Base-by-base conservation (phyloP, 2,113 vertebrate genomes). In the Datnioides undecimradiatus region DNA sequence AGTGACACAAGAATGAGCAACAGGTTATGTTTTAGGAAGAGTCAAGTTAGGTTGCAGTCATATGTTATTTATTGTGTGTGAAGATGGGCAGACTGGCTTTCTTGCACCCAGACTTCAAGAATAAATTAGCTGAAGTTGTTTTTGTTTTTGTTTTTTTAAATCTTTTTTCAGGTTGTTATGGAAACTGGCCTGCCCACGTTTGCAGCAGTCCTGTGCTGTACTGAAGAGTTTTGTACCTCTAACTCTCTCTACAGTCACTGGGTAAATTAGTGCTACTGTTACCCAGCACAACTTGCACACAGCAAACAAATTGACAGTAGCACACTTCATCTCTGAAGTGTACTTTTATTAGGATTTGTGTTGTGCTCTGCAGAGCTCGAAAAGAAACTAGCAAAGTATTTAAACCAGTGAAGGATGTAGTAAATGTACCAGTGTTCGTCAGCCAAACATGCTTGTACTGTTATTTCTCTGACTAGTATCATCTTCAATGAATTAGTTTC, bases 161-260 rank as follows among this genome's bases (percentile, higher is more conserved):
- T 49, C 25, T 19, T 58, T 73, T 63, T 69, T 58, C 57, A 75
- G 46, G 87, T 91, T 93, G 89, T 88, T 84, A 91, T 93, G 86
- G 89, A 88, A 90, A 91, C 91, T 85, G 81, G 73, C 54, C 58
- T 77, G 80, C 73, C 79, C 70, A 73, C 55, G 23, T 62, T 64
- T 88, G 76, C 65, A 80, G 82, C 65, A 55, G 76, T 68, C 68
- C 57, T 76, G 55, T 70, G 73, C 80, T 84, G 64, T 59, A 64
- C 31, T 58, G 6, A 73, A 73, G 55, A 63, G 48, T 73, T 88
- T 51, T 83, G 57, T 64, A 52, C 33, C 52, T 62, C 75, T 67
- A 29, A 49, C 77, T 78, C 29, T 75, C 70, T 65, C 34, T 25
- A 38, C 48, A 84, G 62, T 64, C 60, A 46, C 68, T 72, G 41